A percentile compares a stretch with the other conserved stretches of the same genome.
phyloP scores from a whole-genome alignment of 2,113 vertebrate species.

The Syngnathus floridae region DNA sequence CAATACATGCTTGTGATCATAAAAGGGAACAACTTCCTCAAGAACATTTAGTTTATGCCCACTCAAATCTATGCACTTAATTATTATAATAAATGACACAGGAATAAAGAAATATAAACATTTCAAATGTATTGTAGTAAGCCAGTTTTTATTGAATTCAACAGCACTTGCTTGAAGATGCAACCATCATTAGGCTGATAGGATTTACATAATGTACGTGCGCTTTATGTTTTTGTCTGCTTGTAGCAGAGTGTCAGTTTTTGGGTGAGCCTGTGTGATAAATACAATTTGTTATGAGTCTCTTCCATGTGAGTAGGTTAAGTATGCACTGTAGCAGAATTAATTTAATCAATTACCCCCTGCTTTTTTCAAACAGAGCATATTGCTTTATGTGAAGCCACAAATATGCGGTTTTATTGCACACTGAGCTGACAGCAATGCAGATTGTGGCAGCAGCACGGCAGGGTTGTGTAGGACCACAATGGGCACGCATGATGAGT shows the following conservation, averaged over 20 bases:
- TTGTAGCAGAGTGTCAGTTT: neutral
- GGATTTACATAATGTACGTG: neutral
- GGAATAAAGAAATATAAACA: neutral
- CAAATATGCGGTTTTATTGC: neutral
- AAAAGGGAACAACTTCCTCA: neutral
- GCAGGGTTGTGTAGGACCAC: neutral
- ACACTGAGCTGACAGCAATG: neutral
- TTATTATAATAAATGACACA: neutral
- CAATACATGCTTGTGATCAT: too few relatives aligned
- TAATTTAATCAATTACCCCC: slow-evolving; percentile 1
- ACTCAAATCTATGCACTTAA: neutral
- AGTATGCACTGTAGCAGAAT: neutral
- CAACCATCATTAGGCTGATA: neutral
- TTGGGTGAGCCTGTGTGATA: neutral
- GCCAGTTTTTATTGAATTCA: neutral
- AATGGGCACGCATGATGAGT: neutral
- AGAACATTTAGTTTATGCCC: neutral
- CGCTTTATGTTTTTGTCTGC: neutral
- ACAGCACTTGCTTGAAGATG: neutral
- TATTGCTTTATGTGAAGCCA: neutral
- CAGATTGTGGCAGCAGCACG: neutral
- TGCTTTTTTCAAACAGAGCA: neutral
- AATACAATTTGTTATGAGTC: neutral
- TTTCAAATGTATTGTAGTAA: neutral
- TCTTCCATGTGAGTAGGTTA: neutral